Conservation (phyloP, 2,888 invertebrate species). For the Gastracanthus pulcherrimus region DNA sequence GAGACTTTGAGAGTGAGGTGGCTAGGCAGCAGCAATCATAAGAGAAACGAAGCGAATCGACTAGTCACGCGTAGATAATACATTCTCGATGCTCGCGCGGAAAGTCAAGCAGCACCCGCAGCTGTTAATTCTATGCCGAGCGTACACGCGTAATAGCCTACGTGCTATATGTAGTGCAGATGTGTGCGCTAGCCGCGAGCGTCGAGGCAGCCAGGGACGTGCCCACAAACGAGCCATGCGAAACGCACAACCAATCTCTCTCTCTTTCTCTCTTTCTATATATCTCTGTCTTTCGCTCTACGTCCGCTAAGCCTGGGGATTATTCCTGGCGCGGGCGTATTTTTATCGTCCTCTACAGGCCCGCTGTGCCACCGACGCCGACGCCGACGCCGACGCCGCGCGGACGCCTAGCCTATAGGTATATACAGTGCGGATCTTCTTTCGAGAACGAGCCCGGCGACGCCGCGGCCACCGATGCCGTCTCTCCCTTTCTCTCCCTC, state of each 20-base stretch:
- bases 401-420: neutral
- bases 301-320: conserved; percentile 42
- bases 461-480: too few species aligned
- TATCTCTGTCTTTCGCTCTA: conserved; percentile 1
- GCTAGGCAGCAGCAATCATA: too few species aligned
- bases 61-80: conserved; percentile 25
- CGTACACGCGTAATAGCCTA: neutral
- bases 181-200: neutral
- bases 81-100: conserved; percentile 17
- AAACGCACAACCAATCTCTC: conserved; percentile 15
- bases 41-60: too few species aligned
- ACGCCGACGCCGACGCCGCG: neutral
- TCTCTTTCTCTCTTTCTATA: neutral
- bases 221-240: conserved; percentile 51
- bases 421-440: conserved; percentile 23
- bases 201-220: conserved; percentile 52
- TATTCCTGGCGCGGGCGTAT: conserved; percentile 58
- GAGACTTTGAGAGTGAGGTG: too few species aligned
- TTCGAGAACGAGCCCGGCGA: conserved; percentile 6
- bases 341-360: conserved; percentile 52
- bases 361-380: conserved; percentile 6
- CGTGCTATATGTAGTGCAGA: neutral
- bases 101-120: conserved; percentile 21
- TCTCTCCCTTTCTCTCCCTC: too few species aligned
- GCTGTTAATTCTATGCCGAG: conserved; percentile 48